Evolutionary conservation across 2,888 invertebrate species (phyloP).

Genomic region (Mongoloraphidia duomilia): DNA sequence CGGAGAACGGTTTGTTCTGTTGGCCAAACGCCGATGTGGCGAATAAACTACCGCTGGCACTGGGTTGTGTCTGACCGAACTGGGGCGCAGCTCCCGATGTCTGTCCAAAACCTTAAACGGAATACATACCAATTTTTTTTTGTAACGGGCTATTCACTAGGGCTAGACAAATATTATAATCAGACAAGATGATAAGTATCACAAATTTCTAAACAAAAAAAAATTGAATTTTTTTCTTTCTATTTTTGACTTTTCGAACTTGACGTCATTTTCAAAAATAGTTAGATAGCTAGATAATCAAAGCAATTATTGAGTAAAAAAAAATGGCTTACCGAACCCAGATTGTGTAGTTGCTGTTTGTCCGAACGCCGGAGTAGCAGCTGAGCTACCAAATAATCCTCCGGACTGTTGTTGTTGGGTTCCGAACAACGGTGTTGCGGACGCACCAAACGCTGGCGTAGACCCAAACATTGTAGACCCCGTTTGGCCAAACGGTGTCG

Average conservation of each 20-base stretch:
- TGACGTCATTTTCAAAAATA: neutral
- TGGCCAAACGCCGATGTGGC: conserved; percentile 42
- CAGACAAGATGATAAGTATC: too few species aligned
- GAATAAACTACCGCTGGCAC: conserved; percentile 43
- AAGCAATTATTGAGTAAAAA: too few species aligned
- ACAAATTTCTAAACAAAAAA: neutral
- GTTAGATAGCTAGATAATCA: too few species aligned
- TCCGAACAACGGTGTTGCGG: conserved; percentile 40
- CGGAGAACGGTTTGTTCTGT: conserved; percentile 38
- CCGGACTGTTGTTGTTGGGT: conserved; percentile 32
- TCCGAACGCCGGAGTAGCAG: conserved; percentile 51
- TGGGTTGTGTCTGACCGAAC: conserved; percentile 38
- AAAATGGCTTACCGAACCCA: conserved; percentile 18
- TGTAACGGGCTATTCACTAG: neutral
- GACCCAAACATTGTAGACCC: conserved; percentile 47
- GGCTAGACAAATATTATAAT: too few species aligned
- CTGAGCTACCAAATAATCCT: conserved; percentile 48
- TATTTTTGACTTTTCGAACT: neutral
- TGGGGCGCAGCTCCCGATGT: conserved; percentile 23
- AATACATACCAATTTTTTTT: neutral
- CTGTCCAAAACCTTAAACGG: neutral
- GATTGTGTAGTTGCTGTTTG: conserved; percentile 38
- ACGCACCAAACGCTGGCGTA: conserved; percentile 54
- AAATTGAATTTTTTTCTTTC: too few species aligned
- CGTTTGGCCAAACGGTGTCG: conserved; percentile 24